Percentiles rank a stretch among this genome's conserved stretches.
phyloP scores from a whole-genome alignment of 2,113 vertebrate species.

The Tretioscincus oriximinensis region DNA sequence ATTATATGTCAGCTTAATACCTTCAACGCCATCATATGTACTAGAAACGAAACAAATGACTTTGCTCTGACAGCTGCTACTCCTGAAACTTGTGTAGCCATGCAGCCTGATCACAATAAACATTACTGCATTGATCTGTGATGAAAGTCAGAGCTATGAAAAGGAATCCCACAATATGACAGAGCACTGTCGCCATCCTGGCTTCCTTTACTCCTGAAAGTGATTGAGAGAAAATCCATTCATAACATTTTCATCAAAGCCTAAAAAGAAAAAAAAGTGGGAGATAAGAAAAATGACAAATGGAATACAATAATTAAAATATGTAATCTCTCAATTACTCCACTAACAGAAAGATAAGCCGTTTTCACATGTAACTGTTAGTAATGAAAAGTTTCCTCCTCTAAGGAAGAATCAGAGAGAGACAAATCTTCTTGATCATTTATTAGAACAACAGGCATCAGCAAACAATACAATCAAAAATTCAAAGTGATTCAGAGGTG shows the following conservation, averaged over 20 bases:
- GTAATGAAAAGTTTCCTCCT: no score
- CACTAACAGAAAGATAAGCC: background rate
- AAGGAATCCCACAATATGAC: background rate
- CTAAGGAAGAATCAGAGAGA: no score
- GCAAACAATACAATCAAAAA: no score
- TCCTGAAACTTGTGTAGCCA: background rate
- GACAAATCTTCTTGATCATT: no score
- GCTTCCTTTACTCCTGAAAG: slow-evolving; percentile 14
- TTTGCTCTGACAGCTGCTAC: background rate
- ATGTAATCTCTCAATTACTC: background rate
- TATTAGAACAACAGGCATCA: no score
- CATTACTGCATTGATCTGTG: background rate
- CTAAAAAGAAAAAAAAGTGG: background rate
- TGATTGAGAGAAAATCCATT: background rate
- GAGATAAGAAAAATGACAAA: background rate
- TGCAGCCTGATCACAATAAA: background rate
- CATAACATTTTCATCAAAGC: background rate
- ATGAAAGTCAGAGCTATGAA: slow-evolving; percentile 6
- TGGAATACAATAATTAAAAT: background rate
- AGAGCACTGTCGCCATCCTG: background rate
- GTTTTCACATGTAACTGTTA: background rate
- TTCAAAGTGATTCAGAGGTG: no score
- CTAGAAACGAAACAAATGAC: background rate
- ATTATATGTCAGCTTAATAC: background rate
- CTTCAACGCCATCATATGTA: background rate